Evolutionary conservation across 64 coral and sea anemone genomes (phyloP).

Genomic region (Porites lutea): DNA sequence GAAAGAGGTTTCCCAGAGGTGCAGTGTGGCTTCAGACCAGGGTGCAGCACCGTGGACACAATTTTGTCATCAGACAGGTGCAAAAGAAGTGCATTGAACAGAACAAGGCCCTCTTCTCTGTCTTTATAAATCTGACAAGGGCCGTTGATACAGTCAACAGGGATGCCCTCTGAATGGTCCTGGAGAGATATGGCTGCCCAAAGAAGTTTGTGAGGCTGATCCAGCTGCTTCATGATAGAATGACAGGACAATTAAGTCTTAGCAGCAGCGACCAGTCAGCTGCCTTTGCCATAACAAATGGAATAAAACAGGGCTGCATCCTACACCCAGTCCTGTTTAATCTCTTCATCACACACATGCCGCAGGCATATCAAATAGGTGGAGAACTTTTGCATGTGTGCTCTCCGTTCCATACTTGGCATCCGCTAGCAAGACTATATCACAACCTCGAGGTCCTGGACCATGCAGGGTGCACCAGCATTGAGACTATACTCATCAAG

Average conservation of each 20-base stretch:
- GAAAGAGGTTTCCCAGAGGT: too few species aligned
- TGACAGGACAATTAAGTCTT: neutral
- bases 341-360: neutral
- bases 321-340: conserved; percentile 21
- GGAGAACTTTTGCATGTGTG: conserved; percentile 38
- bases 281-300: neutral
- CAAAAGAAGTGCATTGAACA: conserved; percentile 44
- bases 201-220: conserved; percentile 13
- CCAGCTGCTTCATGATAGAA: neutral
- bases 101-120: conserved; percentile 21
- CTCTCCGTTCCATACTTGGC: conserved; percentile 54
- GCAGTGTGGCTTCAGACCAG: too few species aligned
- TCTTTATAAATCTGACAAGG: conserved; percentile 16
- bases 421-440: conserved; percentile 40
- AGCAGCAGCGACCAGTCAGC: neutral
- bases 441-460: conserved; percentile 54
- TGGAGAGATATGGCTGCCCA: conserved; percentile 1
- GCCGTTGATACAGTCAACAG: neutral
- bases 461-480: conserved; percentile 30
- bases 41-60: too few species aligned
- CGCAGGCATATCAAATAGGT: conserved; percentile 53
- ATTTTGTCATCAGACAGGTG: conserved; percentile 10
- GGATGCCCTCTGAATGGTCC: conserved; percentile 18
- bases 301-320: conserved; percentile 23
- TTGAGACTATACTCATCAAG: conserved; percentile 17